A percentile compares a stretch with the other conserved stretches of the same genome.
These are phyloP conservation scores for Melanaphis sacchari DNA, from an alignment of 1,140 invertebrate species.

Conservation along the genomic window DNA sequence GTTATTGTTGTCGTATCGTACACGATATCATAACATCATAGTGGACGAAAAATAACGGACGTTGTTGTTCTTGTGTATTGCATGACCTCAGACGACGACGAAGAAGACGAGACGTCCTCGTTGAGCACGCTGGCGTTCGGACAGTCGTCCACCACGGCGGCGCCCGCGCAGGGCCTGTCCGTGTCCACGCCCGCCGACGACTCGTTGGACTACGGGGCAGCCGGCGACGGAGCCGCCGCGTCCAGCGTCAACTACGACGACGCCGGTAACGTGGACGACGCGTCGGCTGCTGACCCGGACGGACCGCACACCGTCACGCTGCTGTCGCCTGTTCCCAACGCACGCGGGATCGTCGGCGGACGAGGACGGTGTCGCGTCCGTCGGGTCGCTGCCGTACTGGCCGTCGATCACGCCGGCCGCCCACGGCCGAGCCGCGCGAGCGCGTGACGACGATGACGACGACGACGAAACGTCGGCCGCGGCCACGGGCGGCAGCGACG, in stretches of 20 bases:
- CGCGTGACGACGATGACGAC: background rate
- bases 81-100: background rate
- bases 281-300: background rate
- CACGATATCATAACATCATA: too few relatives aligned
- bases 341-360: background rate
- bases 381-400: constrained; percentile 13
- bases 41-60: background rate
- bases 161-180: constrained; percentile 20
- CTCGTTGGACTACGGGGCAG: constrained; percentile 21
- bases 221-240: background rate
- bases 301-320: constrained; percentile 48
- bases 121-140: background rate
- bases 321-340: constrained; percentile 33
- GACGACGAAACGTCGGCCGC: constrained; percentile 51
- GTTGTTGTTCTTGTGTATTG: background rate
- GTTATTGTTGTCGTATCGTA: too few relatives aligned
- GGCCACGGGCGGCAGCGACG: background rate
- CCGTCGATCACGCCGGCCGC: constrained; percentile 24
- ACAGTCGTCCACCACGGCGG: constrained; percentile 3
- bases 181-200: background rate
- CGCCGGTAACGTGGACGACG: background rate
- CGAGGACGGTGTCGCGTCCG: background rate
- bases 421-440: background rate
- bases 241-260: constrained; percentile 26
- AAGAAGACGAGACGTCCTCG: constrained; percentile 11